Conservation (phyloP, 2,797 vertebrate species). For the Hylomyscus alleni region DNA sequence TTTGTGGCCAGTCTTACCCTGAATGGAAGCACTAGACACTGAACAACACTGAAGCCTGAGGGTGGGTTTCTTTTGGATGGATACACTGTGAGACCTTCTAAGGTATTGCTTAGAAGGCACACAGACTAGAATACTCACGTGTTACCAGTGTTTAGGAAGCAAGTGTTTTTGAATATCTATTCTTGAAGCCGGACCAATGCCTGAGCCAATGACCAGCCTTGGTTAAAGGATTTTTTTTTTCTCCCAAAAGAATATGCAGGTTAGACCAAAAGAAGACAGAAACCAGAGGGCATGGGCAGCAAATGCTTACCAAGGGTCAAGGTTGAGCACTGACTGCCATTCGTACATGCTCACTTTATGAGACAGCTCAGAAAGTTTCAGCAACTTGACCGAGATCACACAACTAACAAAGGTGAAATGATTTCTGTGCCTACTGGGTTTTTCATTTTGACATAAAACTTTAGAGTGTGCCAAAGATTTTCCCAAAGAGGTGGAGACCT, state of each 20-base stretch:
- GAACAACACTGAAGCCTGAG: neutral
- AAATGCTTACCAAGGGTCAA: neutral
- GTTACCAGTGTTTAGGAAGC: neutral
- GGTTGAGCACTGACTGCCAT: too few species aligned
- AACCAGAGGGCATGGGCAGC: neutral
- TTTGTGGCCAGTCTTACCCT: neutral
- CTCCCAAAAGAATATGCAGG: neutral
- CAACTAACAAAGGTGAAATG: neutral
- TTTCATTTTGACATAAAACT: conserved; percentile 18
- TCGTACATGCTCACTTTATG: neutral
- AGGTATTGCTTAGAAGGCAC: neutral
- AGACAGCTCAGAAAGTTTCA: neutral
- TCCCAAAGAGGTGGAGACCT: neutral
- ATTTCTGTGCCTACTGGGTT: neutral
- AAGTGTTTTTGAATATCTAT: neutral
- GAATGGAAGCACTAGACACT: neutral
- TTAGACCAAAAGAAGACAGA: conserved; percentile 32
- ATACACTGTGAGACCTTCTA: neutral
- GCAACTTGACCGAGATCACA: neutral
- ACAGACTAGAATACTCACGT: neutral
- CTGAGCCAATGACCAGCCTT: neutral
- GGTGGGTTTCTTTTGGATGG: neutral
- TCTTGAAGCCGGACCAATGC: conserved; percentile 25
- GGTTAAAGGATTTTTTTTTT: conserved; percentile 12
- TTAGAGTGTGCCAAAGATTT: neutral